Percentiles rank a stretch among this genome's conserved stretches.
These are phyloP conservation scores for Trissolcus brochymenae DNA, from an alignment of 2,888 invertebrate species.

Conservation along the genomic window DNA sequence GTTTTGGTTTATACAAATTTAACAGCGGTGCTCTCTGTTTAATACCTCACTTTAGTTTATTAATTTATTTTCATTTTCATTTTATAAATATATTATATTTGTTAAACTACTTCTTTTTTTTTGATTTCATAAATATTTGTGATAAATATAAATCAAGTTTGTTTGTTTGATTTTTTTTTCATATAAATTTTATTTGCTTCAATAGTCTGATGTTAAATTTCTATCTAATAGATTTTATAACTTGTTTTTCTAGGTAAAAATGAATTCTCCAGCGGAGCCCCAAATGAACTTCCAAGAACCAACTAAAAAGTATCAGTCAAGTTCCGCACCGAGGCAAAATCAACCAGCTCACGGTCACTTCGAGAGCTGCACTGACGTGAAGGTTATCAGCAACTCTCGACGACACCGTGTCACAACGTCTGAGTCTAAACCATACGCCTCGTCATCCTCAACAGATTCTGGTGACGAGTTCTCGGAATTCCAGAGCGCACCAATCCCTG, in stretches of 20 bases:
- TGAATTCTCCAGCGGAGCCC: constrained; percentile 14
- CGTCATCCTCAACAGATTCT: constrained; percentile 56
- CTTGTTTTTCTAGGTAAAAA: constrained; percentile 17
- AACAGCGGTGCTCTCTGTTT: too few relatives aligned
- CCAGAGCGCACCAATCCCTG: constrained; percentile 73
- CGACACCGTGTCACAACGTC: constrained; percentile 13
- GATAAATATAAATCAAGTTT: background rate
- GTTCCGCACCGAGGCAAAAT: constrained; percentile 9
- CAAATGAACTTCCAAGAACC: constrained; percentile 13
- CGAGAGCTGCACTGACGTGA: constrained; percentile 28
- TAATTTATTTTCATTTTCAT: too few relatives aligned
- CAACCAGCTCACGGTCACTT: constrained; percentile 10
- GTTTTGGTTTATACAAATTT: too few relatives aligned
- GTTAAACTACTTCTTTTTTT: too few relatives aligned
- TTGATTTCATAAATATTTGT: too few relatives aligned
- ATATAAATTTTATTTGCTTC: background rate
- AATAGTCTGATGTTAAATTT: background rate
- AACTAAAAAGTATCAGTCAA: constrained; percentile 10
- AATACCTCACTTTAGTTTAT: too few relatives aligned
- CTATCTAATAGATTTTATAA: background rate
- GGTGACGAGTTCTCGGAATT: constrained; percentile 78
- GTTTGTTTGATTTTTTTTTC: background rate
- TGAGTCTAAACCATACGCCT: constrained; percentile 50
- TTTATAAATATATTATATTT: too few relatives aligned
- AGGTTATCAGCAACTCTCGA: constrained; percentile 24